Evolutionary conservation across 2,888 invertebrate species (phyloP), one percentile per base, ranked within the genome.

Genomic region (Ashinkailepas kermadecensis): DNA sequence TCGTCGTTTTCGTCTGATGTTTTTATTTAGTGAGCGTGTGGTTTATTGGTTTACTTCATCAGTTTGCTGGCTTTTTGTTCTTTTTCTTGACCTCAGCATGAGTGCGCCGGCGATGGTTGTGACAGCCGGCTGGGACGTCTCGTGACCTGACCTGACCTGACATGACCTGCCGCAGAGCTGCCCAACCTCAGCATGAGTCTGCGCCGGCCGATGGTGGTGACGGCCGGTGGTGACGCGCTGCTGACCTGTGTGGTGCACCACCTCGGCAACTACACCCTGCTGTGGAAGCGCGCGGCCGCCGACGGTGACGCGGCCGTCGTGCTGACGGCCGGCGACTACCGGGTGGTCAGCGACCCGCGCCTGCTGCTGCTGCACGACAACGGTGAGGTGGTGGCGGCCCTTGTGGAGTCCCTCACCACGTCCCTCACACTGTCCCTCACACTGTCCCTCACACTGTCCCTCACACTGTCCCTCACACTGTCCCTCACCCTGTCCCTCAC

Each of bases 161-260:
- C 39, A 1, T 39, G 39, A 39, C 39, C 39, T 39, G 39, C 39
- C 39, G 39, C 39, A 39, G 39, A 39, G 39, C 59, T 8, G 81
- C 82, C 82, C 18, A 81, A 81, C 81, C 81, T 82, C 23, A 78
- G 81, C 18, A 78, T 81, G 59, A 82, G 81, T 13, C 70, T 81
- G 59, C 81, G 81, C 7, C 81, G 67, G 56, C 82, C 82, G 54
- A 58, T 81, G 57, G 74, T 59, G 64, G 78, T 83, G 23, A 57
- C 84, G 83, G 91, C 91, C 85, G 94, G 93, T 18, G 93, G 93
- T 85, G 94, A 94, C 86, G 94, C 94, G 4, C 88, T 94, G 70
- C 90, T 95, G 80, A 94, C 94, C 18, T 95, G 95, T 87, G 93
- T 94, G 82, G 93, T 94, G 59, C 89, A 91, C 59, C 91, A 92